Base-by-base conservation (phyloP, 2,888 invertebrate species). In the Mythimna loreyi region DNA sequence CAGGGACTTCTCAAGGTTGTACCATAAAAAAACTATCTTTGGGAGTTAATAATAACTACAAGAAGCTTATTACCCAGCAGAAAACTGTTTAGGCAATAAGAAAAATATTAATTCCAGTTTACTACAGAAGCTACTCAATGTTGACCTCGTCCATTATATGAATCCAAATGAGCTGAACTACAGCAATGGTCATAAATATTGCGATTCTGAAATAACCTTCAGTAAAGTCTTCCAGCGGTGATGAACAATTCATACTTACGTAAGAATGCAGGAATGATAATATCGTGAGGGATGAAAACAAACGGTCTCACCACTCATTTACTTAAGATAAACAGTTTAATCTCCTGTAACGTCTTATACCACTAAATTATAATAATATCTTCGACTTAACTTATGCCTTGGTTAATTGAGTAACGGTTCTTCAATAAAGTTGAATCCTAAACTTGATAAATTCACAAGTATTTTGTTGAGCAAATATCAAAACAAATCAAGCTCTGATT, bases 311-410 rank as follows among this genome's bases (percentile, higher is more conserved):
- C 71, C 67, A 76, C 53, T 81, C 84, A 84, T 83, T 80, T 83
- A 85, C 83, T 77, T 86, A 86, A 85, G 78, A 86, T 87, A 87
- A 87, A 89, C 85, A 88, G 69, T 78, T 72, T 80, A 77, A 84
- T 85, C 69, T 80, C 81, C 81, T 86, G 78, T 86, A 82, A 86
- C 83, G 80, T 84, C 11, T 11, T 36, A 36, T 80, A 84, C 67
- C 86, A 88, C 87, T 85, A 77, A 83, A 86, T 85, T 74, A 81
- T 80, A 85, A 87, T 81, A 66, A 81, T 81, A 77, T 83, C 85
- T 80, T 76, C 36, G 61, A 68, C 70, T 79, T 74, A 69, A 76
- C 66, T 71, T 52, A 67, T 59, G 21, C 36, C 55, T 47, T 63
- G 58, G 58, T 55, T 36, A 61, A 62, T 56, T 60, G 19, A 72